A percentile compares a stretch with the other conserved stretches of the same genome.
Evolutionary conservation across 2,888 invertebrate species (phyloP).

Genomic region (Arge pagana): DNA sequence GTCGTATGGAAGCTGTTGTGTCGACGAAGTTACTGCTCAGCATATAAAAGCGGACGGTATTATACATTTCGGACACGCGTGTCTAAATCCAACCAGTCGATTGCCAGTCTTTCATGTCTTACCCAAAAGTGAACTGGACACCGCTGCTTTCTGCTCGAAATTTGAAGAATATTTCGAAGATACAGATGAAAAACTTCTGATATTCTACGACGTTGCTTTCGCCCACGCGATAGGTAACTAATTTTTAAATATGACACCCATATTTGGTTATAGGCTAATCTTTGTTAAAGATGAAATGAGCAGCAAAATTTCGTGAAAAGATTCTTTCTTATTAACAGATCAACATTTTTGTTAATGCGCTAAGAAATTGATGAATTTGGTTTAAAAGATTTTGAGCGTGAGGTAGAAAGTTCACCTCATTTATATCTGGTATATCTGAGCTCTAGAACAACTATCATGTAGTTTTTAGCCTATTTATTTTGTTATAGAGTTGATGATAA

Average conservation of each 20-base stretch:
- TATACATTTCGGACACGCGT: slow-evolving; percentile 90
- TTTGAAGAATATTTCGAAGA: slow-evolving; percentile 51
- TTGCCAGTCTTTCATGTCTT: slow-evolving; percentile 79
- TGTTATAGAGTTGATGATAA: background rate
- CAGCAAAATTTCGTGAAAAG: no score
- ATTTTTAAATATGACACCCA: no score
- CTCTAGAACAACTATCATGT: no score
- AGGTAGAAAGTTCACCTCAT: no score
- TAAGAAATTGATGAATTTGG: no score
- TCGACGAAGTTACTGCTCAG: slow-evolving; percentile 87
- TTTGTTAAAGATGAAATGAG: no score
- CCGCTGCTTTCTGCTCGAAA: slow-evolving; percentile 53
- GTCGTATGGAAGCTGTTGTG: slow-evolving; percentile 90
- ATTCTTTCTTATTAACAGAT: no score
- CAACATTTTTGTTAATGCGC: no score
- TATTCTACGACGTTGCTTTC: slow-evolving; percentile 73
- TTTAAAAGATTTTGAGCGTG: no score
- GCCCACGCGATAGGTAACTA: slow-evolving; percentile 65
- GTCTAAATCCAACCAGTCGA: slow-evolving; percentile 71
- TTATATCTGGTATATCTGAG: no score
- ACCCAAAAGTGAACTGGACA: slow-evolving; percentile 66
- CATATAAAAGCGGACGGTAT: slow-evolving; percentile 85
- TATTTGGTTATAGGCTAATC: no score
- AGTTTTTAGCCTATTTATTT: no score
- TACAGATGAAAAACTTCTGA: slow-evolving; percentile 57